Conservation (phyloP, 2,797 vertebrate species). For the Syngnathus acus region DNA sequence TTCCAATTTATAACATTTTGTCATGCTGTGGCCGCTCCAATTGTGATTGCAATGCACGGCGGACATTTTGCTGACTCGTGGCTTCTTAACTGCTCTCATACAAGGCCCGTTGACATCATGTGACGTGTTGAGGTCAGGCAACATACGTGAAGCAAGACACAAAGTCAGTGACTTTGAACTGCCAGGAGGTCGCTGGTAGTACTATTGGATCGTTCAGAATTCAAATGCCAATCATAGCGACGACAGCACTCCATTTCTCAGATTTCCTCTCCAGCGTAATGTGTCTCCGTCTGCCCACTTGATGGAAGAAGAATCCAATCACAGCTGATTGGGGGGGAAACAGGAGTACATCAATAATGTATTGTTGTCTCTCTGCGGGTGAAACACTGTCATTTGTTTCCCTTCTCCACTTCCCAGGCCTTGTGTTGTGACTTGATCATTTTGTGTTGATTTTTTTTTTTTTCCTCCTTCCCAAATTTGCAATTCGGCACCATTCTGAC, state of each 20-base stretch:
- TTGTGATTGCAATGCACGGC: slow-evolving; percentile 57
- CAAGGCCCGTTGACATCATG: slow-evolving; percentile 46
- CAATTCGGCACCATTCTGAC: neutral
- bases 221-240: neutral
- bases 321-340: slow-evolving; percentile 1
- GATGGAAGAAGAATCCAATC: slow-evolving; percentile 18
- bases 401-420: neutral
- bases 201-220: neutral
- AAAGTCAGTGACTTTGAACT: neutral
- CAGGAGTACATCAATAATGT: slow-evolving; percentile 46
- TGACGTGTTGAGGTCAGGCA: slow-evolving; percentile 44
- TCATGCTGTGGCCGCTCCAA: slow-evolving; percentile 53
- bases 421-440: slow-evolving; percentile 11
- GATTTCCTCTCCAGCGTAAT: slow-evolving; percentile 16
- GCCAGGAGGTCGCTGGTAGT: neutral
- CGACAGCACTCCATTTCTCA: slow-evolving; percentile 8
- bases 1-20: slow-evolving; percentile 16
- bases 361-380: slow-evolving; percentile 26
- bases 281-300: slow-evolving; percentile 5
- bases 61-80: slow-evolving; percentile 63
- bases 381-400: slow-evolving; percentile 21
- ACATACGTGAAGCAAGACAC: slow-evolving; percentile 1
- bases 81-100: slow-evolving; percentile 40
- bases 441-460: slow-evolving; percentile 40
- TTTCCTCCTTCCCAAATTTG: slow-evolving; percentile 22